Evolutionary conservation across 2,113 vertebrate genomes (phyloP).

Genomic region (Gulo gulo): DNA sequence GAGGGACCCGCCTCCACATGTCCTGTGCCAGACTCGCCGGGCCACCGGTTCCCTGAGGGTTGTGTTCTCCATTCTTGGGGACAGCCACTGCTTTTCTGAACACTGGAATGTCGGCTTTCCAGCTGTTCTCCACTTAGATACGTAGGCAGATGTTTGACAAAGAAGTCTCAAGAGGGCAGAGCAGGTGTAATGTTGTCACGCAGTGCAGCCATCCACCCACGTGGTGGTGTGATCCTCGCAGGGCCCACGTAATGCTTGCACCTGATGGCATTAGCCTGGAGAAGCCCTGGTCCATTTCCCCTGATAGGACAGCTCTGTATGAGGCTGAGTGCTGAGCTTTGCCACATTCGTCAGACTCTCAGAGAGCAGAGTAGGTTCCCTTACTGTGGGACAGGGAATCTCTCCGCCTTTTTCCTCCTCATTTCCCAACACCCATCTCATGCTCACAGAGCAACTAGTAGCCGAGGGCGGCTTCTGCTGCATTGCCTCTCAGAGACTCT

Average conservation of each 20-base stretch:
- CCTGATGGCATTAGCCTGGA: background rate
- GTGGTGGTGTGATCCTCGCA: too few relatives aligned
- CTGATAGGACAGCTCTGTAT: background rate
- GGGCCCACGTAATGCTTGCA: background rate
- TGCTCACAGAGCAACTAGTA: background rate
- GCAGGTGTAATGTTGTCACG: background rate
- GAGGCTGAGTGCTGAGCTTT: background rate
- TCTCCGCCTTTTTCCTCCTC: background rate
- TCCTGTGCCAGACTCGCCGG: too few relatives aligned
- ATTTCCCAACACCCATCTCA: accelerated
- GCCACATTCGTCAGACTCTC: background rate
- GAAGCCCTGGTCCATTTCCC: background rate
- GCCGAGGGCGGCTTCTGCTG: background rate
- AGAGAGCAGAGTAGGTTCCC: background rate
- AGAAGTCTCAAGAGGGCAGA: background rate
- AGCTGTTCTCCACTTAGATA: background rate
- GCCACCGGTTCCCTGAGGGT: background rate
- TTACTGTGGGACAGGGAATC: background rate
- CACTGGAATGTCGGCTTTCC: background rate
- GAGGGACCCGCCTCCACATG: background rate
- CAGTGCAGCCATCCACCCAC: background rate
- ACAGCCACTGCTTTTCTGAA: background rate
- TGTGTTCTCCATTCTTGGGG: background rate
- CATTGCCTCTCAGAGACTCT: background rate
- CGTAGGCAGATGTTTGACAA: background rate